Percentiles rank a stretch among this genome's conserved stretches.
Evolutionary conservation across 2,797 vertebrate species (phyloP).

Genomic region (Cyprinella venusta): DNA sequence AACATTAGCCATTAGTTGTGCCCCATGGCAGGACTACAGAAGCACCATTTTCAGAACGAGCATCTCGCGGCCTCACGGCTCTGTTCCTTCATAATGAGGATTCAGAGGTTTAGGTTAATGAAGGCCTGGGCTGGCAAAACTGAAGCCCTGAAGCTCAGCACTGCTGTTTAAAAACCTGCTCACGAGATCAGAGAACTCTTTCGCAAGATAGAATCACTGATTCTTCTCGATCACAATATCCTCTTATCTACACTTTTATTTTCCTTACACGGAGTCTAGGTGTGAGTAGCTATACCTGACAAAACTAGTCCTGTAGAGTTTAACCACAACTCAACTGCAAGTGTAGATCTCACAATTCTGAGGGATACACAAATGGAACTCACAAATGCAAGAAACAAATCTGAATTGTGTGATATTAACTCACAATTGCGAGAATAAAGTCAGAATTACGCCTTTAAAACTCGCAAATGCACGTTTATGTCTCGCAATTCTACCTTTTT

Average conservation of each 20-base stretch:
- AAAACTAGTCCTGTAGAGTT: background rate
- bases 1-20: constrained; percentile 78
- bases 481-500: background rate
- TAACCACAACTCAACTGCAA: background rate
- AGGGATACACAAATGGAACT: too few relatives aligned
- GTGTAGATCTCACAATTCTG: background rate
- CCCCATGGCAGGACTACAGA: constrained; percentile 78
- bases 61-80: constrained; percentile 75
- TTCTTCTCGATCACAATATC: background rate
- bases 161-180: constrained; percentile 66
- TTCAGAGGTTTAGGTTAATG: constrained; percentile 75
- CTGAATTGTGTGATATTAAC: too few relatives aligned
- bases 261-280: background rate
- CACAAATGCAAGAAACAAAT: background rate
- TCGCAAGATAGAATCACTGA: background rate
- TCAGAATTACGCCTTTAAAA: background rate
- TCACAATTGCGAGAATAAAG: background rate
- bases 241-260: background rate
- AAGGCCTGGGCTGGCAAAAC: constrained; percentile 76
- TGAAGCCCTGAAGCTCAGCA: constrained; percentile 70
- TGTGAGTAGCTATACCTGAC: background rate
- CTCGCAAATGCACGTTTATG: background rate
- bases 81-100: constrained; percentile 81
- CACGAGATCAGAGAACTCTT: background rate
- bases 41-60: constrained; percentile 78